A percentile compares a stretch with the other conserved stretches of the same genome.
Evolutionary conservation across 2,888 invertebrate genomes (phyloP).

Genomic region (Seira ritae): DNA sequence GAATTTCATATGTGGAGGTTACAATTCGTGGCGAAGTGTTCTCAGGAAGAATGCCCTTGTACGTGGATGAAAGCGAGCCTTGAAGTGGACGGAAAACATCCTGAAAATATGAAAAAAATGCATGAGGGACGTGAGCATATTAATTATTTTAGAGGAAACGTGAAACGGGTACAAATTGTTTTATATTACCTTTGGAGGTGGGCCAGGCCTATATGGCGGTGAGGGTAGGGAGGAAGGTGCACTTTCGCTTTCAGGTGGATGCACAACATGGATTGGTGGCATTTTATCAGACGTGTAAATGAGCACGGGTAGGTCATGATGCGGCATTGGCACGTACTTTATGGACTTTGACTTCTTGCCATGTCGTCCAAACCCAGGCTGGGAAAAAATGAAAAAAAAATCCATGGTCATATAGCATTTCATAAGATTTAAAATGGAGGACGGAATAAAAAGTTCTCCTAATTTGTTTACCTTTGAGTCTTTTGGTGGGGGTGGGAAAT

Average conservation of each 20-base stretch:
- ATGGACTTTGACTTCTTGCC: constrained; percentile 70
- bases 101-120: neutral
- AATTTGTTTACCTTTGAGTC: constrained; percentile 54
- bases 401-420: neutral
- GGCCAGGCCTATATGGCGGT: neutral
- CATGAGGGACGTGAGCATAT: neutral
- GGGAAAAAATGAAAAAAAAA: neutral
- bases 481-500: constrained; percentile 72
- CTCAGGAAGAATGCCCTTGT: constrained; percentile 37
- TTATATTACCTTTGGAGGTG: constrained; percentile 20
- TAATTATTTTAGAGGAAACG: no score
- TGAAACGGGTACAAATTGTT: neutral
- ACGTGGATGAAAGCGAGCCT: constrained; percentile 44
- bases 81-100: constrained; percentile 74
- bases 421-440: neutral
- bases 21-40: constrained; percentile 40
- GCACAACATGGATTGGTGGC: constrained; percentile 75
- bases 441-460: no score
- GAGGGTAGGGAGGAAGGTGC: constrained; percentile 19
- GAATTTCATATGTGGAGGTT: constrained; percentile 44
- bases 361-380: constrained; percentile 48
- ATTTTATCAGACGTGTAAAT: constrained; percentile 74
- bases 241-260: constrained; percentile 69
- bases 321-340: constrained; percentile 75
- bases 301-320: constrained; percentile 75